These are phyloP conservation scores for Hoplodrina blanda DNA, from an alignment of 2,888 invertebrate genomes.

Conservation along the genomic window DNA sequence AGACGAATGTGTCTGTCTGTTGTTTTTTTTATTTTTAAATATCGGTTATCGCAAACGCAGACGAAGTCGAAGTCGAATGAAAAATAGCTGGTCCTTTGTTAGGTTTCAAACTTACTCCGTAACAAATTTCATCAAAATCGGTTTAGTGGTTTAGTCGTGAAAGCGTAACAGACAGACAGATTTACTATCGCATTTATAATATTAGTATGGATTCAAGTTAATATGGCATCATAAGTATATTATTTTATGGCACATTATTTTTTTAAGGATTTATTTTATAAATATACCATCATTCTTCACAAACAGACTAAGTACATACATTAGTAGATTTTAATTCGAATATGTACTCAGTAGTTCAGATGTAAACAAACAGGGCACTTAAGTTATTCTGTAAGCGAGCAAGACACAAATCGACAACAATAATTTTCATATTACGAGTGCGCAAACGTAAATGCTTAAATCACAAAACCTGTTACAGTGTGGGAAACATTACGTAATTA, in stretches of 20 bases:
- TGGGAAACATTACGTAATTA: conserved; percentile 69
- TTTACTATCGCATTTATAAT: too few relatives aligned
- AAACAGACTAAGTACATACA: conserved; percentile 5
- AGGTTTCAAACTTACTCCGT: too few relatives aligned
- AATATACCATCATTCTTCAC: not conserved
- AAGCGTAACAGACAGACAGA: too few relatives aligned
- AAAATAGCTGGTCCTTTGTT: too few relatives aligned
- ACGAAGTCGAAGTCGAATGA: too few relatives aligned
- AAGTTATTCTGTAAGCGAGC: conserved; percentile 44
- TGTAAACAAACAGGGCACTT: conserved; percentile 37
- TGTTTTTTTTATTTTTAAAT: not conserved
- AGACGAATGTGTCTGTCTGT: not conserved
- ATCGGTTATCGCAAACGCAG: too few relatives aligned
- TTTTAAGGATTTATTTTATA: conserved; percentile 8
- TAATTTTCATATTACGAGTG: conserved; percentile 66
- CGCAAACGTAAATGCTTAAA: conserved; percentile 55
- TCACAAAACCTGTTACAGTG: conserved; percentile 66
- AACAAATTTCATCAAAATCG: too few relatives aligned
- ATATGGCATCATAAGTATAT: too few relatives aligned
- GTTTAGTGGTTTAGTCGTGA: too few relatives aligned
- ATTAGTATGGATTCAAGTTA: not conserved
- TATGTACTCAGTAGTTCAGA: conserved; percentile 18
- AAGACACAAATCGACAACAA: conserved; percentile 52
- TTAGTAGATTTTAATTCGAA: conserved; percentile 14
- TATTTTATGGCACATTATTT: too few relatives aligned